Conservation (phyloP, 64 coral and sea anemone species). For the Montipora sp. region DNA sequence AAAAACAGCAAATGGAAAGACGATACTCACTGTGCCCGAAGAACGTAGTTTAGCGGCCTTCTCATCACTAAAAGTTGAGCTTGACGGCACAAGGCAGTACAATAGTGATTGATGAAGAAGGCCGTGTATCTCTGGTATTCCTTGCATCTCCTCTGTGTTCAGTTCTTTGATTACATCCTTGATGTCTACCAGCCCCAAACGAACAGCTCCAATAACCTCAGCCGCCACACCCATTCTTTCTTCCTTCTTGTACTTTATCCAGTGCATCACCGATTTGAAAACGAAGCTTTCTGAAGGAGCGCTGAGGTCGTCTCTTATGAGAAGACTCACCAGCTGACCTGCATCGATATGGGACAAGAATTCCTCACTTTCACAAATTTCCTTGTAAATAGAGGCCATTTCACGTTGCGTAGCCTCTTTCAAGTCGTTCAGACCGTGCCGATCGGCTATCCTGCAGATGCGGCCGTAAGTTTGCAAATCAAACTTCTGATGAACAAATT, state of each 20-base stretch:
- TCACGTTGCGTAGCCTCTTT: not conserved
- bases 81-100: not conserved
- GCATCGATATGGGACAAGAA: constrained; percentile 12
- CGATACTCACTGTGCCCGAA: not conserved
- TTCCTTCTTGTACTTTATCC: constrained; percentile 4
- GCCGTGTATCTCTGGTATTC: not conserved
- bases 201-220: not conserved
- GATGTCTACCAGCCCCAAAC: not conserved
- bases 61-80: not conserved
- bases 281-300: constrained; percentile 9
- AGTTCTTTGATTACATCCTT: not conserved
- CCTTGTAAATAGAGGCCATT: constrained; percentile 4
- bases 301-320: not conserved
- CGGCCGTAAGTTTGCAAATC: not conserved
- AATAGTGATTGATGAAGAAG: not conserved
- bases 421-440: not conserved
- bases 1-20: not conserved
- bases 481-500: not conserved
- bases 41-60: not conserved
- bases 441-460: not conserved
- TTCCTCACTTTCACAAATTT: constrained; percentile 10
- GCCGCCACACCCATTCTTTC: not conserved
- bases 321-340: not conserved
- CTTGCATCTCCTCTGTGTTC: constrained; percentile 2
- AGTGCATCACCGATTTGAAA: not conserved